Percentiles rank a stretch among this genome's conserved stretches.
Conservation (phyloP, 23 tunicate genomes). For the Botrylloides violaceus region DNA sequence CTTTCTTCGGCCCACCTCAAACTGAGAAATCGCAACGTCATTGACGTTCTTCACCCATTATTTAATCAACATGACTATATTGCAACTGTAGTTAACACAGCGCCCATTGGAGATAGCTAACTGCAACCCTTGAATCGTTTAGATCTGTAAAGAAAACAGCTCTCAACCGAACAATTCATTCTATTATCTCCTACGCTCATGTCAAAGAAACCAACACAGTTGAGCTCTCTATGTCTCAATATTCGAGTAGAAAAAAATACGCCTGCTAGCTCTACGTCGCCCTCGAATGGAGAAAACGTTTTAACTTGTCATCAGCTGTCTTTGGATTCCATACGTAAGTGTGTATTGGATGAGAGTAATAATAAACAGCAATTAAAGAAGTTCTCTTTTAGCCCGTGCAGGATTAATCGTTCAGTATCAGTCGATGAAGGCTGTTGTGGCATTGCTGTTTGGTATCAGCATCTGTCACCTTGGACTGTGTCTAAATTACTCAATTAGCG, state of each 20-base stretch:
- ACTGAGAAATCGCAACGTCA: no score
- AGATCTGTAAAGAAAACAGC: not conserved
- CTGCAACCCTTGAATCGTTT: not conserved
- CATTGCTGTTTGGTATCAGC: no score
- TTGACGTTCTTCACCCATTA: no score
- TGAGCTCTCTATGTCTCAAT: not conserved
- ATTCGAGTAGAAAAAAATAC: not conserved
- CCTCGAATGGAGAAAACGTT: not conserved
- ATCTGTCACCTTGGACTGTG: no score
- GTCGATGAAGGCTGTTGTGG: no score
- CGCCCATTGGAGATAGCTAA: not conserved
- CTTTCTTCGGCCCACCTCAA: no score
- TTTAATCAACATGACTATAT: no score
- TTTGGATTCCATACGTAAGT: not conserved
- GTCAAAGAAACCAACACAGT: not conserved
- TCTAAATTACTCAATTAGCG: no score
- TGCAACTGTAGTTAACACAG: not conserved
- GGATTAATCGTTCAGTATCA: no score
- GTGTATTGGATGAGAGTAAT: not conserved
- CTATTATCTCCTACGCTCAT: not conserved
- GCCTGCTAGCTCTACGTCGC: not conserved
- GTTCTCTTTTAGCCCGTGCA: no score
- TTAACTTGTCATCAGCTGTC: not conserved
- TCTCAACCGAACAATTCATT: not conserved
- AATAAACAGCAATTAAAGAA: not conserved